Conservation (phyloP, 2,797 vertebrate genomes). For the Poliocrania exsul region DNA sequence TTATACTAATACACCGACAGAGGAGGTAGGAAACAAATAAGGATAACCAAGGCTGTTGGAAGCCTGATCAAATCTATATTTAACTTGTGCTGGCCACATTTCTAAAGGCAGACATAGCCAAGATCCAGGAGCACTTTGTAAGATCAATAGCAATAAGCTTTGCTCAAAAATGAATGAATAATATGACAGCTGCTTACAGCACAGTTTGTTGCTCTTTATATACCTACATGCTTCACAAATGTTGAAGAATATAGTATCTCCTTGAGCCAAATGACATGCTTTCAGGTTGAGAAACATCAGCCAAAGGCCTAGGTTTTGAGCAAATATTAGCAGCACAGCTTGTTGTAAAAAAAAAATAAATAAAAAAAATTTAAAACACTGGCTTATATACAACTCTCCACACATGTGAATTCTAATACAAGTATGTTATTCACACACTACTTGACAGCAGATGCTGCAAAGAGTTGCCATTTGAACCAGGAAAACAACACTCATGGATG, state of each 20-base stretch:
- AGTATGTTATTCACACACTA: background rate
- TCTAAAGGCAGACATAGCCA: background rate
- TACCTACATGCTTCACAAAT: background rate
- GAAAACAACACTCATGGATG: constrained; percentile 13
- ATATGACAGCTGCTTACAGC: background rate
- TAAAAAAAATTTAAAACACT: background rate
- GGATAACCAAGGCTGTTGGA: background rate
- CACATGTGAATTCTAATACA: background rate
- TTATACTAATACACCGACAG: background rate
- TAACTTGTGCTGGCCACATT: background rate
- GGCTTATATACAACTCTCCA: background rate
- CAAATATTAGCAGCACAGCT: background rate
- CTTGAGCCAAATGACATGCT: background rate
- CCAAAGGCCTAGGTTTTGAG: background rate
- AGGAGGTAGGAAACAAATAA: background rate
- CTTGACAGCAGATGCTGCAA: constrained; percentile 12
- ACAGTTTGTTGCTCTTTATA: background rate
- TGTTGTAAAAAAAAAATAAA: background rate
- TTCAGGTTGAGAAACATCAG: background rate
- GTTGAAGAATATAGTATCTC: background rate
- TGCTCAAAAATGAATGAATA: background rate
- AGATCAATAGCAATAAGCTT: background rate
- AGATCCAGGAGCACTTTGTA: background rate
- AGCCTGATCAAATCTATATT: background rate
- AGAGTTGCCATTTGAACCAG: background rate